These are phyloP conservation scores for Cyclophora punctaria DNA, from an alignment of 2,888 invertebrate genomes.

Conservation along the genomic window DNA sequence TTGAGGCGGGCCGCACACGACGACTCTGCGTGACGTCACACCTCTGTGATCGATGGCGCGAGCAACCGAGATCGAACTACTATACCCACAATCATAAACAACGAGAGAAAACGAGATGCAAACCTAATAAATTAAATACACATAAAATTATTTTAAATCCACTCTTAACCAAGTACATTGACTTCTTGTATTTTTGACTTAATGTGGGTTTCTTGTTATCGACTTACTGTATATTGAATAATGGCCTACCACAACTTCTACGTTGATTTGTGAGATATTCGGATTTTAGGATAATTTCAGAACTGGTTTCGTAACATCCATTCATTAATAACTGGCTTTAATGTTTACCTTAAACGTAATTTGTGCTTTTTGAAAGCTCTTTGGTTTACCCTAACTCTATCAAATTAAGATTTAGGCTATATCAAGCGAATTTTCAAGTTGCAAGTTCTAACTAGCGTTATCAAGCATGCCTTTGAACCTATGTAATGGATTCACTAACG, in stretches of 20 bases:
- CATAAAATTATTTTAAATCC: conserved; percentile 69
- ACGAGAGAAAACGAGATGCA: conserved; percentile 43
- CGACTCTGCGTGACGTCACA: conserved; percentile 74
- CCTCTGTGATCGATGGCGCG: conserved; percentile 69
- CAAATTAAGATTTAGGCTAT: no score
- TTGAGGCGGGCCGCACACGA: conserved; percentile 72
- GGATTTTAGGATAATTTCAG: background rate
- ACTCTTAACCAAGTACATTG: conserved; percentile 66
- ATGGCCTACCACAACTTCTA: conserved; percentile 25
- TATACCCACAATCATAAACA: conserved; percentile 24
- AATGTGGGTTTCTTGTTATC: conserved; percentile 46
- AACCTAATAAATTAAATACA: conserved; percentile 57
- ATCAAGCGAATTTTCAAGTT: no score
- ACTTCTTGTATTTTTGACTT: conserved; percentile 68
- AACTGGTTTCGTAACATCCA: no score
- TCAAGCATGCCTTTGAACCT: no score
- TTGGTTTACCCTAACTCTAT: no score
- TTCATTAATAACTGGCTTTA: background rate
- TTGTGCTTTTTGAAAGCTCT: no score
- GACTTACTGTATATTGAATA: conserved; percentile 39
- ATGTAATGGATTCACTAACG: no score
- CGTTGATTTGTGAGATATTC: background rate
- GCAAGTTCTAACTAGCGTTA: no score
- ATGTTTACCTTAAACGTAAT: no score
- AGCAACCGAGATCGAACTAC: conserved; percentile 48